These are phyloP conservation scores for Chelonus insularis DNA, from an alignment of 1,140 invertebrate genomes.

Conservation along the genomic window DNA sequence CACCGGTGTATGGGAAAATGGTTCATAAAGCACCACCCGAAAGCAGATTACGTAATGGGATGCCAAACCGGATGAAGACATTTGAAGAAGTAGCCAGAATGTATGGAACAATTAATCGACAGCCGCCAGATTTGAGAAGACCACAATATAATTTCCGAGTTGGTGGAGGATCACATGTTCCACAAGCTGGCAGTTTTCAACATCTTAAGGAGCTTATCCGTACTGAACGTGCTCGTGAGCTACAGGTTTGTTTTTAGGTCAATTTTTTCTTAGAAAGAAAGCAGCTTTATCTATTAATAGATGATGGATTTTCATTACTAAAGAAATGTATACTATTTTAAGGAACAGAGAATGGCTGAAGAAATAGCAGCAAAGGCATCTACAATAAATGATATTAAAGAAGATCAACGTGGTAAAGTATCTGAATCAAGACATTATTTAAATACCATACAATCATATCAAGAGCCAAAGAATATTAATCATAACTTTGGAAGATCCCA, in stretches of 20 bases:
- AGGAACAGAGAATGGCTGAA: constrained; percentile 65
- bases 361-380: constrained; percentile 65
- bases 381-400: constrained; percentile 62
- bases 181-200: constrained; percentile 69
- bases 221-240: constrained; percentile 68
- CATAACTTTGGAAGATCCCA: constrained; percentile 36
- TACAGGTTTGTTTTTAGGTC: constrained; percentile 48
- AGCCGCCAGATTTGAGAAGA: constrained; percentile 46
- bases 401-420: constrained; percentile 39
- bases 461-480: constrained; percentile 34
- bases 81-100: constrained; percentile 57
- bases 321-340: constrained; percentile 24
- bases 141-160: constrained; percentile 42
- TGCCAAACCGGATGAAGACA: constrained; percentile 47
- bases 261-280: constrained; percentile 8
- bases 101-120: constrained; percentile 56
- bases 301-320: neutral
- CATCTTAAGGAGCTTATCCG: constrained; percentile 66
- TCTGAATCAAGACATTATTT: constrained; percentile 28
- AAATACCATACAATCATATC: constrained; percentile 34
- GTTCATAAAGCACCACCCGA: constrained; percentile 63
- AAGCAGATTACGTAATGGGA: constrained; percentile 51
- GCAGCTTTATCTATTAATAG: neutral
- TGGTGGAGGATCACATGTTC: constrained; percentile 46
- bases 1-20: constrained; percentile 66